A percentile compares a stretch with the other conserved stretches of the same genome.
Evolutionary conservation across 2,797 vertebrate species (phyloP).

Genomic region (Fistularia commersonii): DNA sequence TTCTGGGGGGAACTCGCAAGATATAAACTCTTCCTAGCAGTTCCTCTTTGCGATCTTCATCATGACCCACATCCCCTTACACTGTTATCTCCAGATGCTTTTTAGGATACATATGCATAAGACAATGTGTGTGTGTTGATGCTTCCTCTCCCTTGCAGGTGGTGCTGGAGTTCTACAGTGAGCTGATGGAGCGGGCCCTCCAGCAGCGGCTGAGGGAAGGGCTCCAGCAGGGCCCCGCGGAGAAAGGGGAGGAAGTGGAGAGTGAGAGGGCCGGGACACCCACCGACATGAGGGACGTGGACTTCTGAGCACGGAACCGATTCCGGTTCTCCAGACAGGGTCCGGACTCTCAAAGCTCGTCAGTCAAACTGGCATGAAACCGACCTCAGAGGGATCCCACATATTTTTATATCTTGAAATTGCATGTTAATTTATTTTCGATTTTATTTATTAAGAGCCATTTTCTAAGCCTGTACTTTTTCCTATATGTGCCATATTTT

Average conservation of each 20-base stretch:
- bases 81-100: too few relatives aligned
- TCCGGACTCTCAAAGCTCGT: slow-evolving; percentile 51
- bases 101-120: too few relatives aligned
- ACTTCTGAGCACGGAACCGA: slow-evolving; percentile 64
- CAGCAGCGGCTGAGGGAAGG: slow-evolving; percentile 66
- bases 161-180: slow-evolving; percentile 75
- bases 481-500: slow-evolving; percentile 64
- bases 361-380: slow-evolving; percentile 76
- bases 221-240: slow-evolving; percentile 39
- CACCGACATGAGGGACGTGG: slow-evolving; percentile 77
- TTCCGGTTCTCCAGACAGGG: slow-evolving; percentile 47
- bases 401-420: slow-evolving; percentile 36
- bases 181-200: slow-evolving; percentile 73
- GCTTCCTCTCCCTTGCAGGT: slow-evolving; percentile 39
- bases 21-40: too few relatives aligned
- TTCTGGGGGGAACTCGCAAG: too few relatives aligned
- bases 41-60: too few relatives aligned
- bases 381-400: slow-evolving; percentile 40
- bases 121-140: not conserved
- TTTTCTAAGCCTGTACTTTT: slow-evolving; percentile 26
- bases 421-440: slow-evolving; percentile 55
- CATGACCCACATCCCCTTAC: too few relatives aligned
- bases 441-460: slow-evolving; percentile 61
- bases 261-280: slow-evolving; percentile 71
- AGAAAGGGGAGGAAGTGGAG: slow-evolving; percentile 67